Percentiles rank a stretch among this genome's conserved stretches.
Conservation (phyloP, 2,797 vertebrate genomes). For the Malurus splendens region DNA sequence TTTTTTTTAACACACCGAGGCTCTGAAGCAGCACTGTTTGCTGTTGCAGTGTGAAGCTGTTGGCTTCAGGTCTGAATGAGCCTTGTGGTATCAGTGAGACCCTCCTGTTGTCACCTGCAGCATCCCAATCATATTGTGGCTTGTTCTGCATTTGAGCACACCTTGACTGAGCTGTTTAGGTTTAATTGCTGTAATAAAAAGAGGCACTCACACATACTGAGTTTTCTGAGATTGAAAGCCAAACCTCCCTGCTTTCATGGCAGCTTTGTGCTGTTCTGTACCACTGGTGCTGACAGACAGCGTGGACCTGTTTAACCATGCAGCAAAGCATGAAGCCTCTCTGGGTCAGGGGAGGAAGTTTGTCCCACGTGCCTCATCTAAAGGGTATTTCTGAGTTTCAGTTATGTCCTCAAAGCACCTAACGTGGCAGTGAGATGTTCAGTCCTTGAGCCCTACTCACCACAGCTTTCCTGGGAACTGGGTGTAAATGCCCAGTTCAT, state of each 20-base stretch:
- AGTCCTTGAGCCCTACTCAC: neutral
- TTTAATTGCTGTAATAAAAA: neutral
- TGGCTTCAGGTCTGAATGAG: neutral
- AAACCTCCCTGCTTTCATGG: neutral
- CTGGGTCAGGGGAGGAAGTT: neutral
- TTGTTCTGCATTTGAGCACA: neutral
- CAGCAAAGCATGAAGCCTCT: neutral
- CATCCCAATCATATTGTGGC: rapidly evolving
- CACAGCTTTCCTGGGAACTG: neutral
- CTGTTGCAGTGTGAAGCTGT: neutral
- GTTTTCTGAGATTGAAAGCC: neutral
- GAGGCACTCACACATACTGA: rapidly evolving
- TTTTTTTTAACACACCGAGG: neutral
- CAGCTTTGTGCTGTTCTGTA: neutral
- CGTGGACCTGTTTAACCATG: neutral
- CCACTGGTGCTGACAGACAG: neutral
- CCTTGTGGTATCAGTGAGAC: neutral
- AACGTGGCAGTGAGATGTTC: neutral
- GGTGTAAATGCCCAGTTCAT: neutral
- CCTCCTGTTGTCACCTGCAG: neutral
- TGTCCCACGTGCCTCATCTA: neutral
- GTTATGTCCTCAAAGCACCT: neutral
- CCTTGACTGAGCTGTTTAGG: neutral
- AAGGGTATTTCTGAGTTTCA: neutral
- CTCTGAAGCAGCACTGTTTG: neutral